Base-by-base conservation (phyloP, 2,113 vertebrate species). In the Nematolebias whitei region DNA sequence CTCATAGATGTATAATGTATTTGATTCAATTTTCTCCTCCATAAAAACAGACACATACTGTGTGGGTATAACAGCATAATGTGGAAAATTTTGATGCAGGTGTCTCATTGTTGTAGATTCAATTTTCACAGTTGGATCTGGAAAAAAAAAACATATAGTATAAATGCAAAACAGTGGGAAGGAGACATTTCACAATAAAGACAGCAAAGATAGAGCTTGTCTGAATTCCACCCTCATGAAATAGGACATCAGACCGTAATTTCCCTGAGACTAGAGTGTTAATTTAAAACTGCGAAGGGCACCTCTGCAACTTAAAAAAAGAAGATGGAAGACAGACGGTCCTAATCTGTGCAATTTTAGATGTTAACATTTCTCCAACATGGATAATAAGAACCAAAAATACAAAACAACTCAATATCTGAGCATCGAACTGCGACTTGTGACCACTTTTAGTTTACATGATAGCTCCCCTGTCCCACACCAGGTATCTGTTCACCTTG, bases 401-500 rank as follows among this genome's bases (percentile, higher is more conserved):
- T 29, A 56, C 26, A 60, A 52, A 50, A 23, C 74, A 82, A 66
- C 20, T 57, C 64, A 80, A 83, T 74, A 66, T 52, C 61, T 60
- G 55, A 82, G 72, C 57, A 52, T 62, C 56, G 43, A 50, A 74
- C 70, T 38, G 12, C 59, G 19, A 24, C 40, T 68, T 14, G 7
- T 47, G 24, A 39, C 53, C 48, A 54, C 60, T 70, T 53, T 70
- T 53, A 51, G 79, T 92, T 91, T 91, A 55, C 52, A 92, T 93
- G 89, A 92, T 88, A 80, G 74, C 74, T 69, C 68, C 78, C 51
- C 52, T 63, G 57, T 82, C 71, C 76, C 86, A 78, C 87, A 67
- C 76, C 87, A 87, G 87, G 88, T 88, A 79, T 77, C 76, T 59
- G 70, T 84, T 91, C 90, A 92, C 92, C 88, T 92, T 92, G 80